Conservation (phyloP, 2,797 vertebrate species). For the Spheniscus humboldti region DNA sequence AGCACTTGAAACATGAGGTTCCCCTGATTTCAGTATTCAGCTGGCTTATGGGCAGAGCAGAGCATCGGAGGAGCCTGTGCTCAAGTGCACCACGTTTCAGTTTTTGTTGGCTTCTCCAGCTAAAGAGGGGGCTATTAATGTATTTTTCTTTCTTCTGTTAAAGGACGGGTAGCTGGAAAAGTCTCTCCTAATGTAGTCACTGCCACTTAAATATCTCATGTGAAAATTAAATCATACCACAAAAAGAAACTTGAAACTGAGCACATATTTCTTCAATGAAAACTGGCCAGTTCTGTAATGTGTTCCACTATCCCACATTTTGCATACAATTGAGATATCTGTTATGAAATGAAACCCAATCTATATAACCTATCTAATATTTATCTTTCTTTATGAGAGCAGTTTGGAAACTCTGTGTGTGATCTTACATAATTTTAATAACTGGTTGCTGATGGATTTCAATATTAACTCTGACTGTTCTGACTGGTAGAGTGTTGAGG, state of each 20-base stretch:
- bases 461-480: conserved; percentile 25
- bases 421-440: conserved; percentile 62
- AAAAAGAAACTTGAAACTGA: not conserved
- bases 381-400: conserved; percentile 47
- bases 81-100: not conserved
- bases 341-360: conserved; percentile 19
- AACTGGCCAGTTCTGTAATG: not conserved
- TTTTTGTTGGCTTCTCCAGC: not conserved
- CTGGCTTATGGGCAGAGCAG: conserved; percentile 22
- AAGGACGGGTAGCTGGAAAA: not conserved
- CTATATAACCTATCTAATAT: conserved; percentile 35
- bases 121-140: not conserved
- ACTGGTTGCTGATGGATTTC: conserved; percentile 60
- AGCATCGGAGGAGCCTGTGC: not conserved
- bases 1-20: conserved; percentile 7
- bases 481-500: conserved; percentile 7
- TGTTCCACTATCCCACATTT: conserved; percentile 16
- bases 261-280: not conserved
- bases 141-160: not conserved
- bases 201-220: not conserved
- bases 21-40: conserved; percentile 5
- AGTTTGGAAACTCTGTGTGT: conserved; percentile 55
- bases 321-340: conserved; percentile 50
- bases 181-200: not conserved
- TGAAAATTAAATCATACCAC: conserved; percentile 2